Base-by-base conservation (phyloP, 1,140 invertebrate species). In the Cyrtorhinus lividipennis region DNA sequence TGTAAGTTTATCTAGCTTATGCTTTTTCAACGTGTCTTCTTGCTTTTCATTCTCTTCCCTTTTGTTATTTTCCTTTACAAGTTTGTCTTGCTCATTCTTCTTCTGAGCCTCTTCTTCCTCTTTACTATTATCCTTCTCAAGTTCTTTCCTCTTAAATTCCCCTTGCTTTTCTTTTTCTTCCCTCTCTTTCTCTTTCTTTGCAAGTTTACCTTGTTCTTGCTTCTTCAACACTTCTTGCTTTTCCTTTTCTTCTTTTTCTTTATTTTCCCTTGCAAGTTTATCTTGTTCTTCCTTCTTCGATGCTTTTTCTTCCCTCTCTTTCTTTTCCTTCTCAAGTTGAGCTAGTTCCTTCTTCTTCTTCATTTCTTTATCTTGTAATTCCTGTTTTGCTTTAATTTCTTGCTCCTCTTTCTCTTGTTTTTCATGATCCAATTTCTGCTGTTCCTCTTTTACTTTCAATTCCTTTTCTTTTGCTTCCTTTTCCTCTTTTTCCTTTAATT, bases 71-170 rank as follows among this genome's bases (percentile, higher is more conserved):
- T 44, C 25, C 62, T 27, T 46, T 66, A 15, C 56, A 15, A 2
- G 27, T 67, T 24, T 58, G 20, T 24, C 57, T 56, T 26, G 23
- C 18, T 38, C 5, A 8, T 38, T 56, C 56, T 53, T 63, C 20
- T 24, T 48, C 44, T 48, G 12, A 23, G n/a, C n/a, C 8, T 53
- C 60, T 26, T 8, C 48, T 30, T 44, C 10, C 45, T 45, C 48
- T 38, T 48, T n/a, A 27, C 38, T 59, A 23, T 63, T 59, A 63
- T 64, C 63, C 44, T 65, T 59, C 48, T 61, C 38, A 62, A 48
- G 62, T 38, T 64, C 64, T 57, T 67, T 48, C 38, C 45, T 45
- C 56, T 65, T 38, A 20, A 57, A 25, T 46, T 59, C 15, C 56
- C 38, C 61, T 57, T 46, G 61, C 46, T 65, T 44, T 60, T 62